Evolutionary conservation across 2,797 vertebrate genomes (phyloP), one percentile per base, ranked within the genome.

Genomic region (Scyliorhinus canicula): DNA sequence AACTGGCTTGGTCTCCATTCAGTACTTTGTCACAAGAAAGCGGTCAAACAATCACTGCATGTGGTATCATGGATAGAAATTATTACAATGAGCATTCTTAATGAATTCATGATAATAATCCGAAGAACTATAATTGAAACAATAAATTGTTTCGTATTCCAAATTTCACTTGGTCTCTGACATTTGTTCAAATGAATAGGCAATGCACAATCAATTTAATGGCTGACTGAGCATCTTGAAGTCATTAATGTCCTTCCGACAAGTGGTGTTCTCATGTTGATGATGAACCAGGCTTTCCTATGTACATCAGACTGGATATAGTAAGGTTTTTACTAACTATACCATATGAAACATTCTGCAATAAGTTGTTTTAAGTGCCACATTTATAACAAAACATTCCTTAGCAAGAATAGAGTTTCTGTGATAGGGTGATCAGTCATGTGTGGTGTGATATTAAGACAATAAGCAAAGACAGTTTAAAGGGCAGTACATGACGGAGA

Each of bases 121-220:
- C 79, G 79, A 63, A 91, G 65, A 88, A 88, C n/a, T 44, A 65
- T 65, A 91, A 91, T 65, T 91, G 88, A 91, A 91, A 40, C 88
- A 91, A 65, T 91, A 91, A 91, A 91, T 91, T 91, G 88, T 91
- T 91, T 91, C 44, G 88, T 28, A 91, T 91, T 91, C 65, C 88
- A 65, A 44, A 65, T 91, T 65, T 91, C 47, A 52, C 67, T 74
- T 55, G 93, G 31, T 74, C 67, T 94, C 93, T 74, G 65, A 55
- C 65, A 52, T 74, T 74, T 94, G 93, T 74, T 94, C 52, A 94
- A 94, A 94, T 74, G 44, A 94, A 94, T 94, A 94, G 67, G 93
- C 93, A 74, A 35, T 52, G 28, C 69, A 94, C 28, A 94, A 55
- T 55, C 93, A 94, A 94, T 94, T 94, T 94, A 94, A 52, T 74